Evolutionary conservation across 2,113 vertebrate species (phyloP), one percentile per base, ranked within the genome.

Genomic region (Poeciliopsis retropinna): DNA sequence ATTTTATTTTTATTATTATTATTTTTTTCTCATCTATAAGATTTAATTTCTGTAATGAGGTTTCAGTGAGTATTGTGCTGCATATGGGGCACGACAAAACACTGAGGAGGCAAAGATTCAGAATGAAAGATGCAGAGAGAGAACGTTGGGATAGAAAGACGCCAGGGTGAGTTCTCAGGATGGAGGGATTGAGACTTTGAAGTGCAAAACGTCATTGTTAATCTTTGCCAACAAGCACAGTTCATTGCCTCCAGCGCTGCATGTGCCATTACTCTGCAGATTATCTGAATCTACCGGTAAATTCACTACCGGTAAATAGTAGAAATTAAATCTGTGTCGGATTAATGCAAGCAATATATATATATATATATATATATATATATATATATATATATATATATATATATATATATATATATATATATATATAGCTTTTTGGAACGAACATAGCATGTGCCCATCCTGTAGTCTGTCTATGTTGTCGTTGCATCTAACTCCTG

Each of bases 181-280:
- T 66, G 30, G 69, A 71, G 69, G 61, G 39, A 64, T 64, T 66
- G 70, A 64, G 60, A 78, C 83, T 88, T 89, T 88, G 82, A 89
- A 87, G 82, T 82, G 74, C 79, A 87, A 79, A 86, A 84, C 78
- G 83, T 87, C 85, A 85, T 69, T 44, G 22, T 73, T 87, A 82
- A 89, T 91, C 77, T 87, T 64, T 37, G 57, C 72, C 15, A 60
- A 68, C 4, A 19, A 75, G 64, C 4, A 3, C 67, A 68, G 71
- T 76, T 82, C 70, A 64, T 73, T 31, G 79, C 79, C 78, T 82
- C 39, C 60, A 82, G 4, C 63, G 37, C 61, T 67, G 68, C 47
- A 44, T 54, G 44, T 64, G 44, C 29, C 34, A 30, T 57, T 47
- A 29, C 17, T 72, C 37, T 30, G 9, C 14, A 47, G 44, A 47